These are phyloP conservation scores for Thumatha senex DNA, from an alignment of 2,888 invertebrate genomes.

Conservation along the genomic window DNA sequence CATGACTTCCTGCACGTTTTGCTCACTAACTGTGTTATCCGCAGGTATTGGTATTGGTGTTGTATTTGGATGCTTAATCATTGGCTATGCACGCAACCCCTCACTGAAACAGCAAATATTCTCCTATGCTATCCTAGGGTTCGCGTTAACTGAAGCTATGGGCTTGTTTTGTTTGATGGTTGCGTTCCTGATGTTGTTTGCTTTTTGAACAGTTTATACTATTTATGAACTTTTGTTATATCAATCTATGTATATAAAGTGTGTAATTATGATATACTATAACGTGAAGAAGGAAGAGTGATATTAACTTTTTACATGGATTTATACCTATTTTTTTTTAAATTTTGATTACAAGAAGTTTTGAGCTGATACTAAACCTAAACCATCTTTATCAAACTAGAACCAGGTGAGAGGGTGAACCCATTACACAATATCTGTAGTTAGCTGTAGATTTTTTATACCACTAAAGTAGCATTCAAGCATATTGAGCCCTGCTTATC, in stretches of 20 bases:
- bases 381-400: constrained; percentile 17
- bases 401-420: constrained; percentile 48
- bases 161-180: constrained; percentile 99
- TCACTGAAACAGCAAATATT: constrained; percentile 98
- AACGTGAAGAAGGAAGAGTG: neutral
- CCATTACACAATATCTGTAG: constrained; percentile 31
- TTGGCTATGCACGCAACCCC: constrained; percentile 98
- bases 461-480: neutral
- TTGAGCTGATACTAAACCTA: neutral
- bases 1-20: constrained; percentile 7
- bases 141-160: constrained; percentile 99
- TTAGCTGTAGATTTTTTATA: constrained; percentile 14
- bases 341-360: neutral
- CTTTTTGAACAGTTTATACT: constrained; percentile 83
- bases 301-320: constrained; percentile 4
- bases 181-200: constrained; percentile 98
- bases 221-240: constrained; percentile 14
- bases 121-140: constrained; percentile 98
- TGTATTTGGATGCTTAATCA: constrained; percentile 97
- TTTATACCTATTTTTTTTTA: neutral
- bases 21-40: constrained; percentile 45
- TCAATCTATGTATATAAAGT: constrained; percentile 40
- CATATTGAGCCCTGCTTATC: neutral
- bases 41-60: constrained; percentile 98
- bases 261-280: constrained; percentile 1